phyloP scores from a whole-genome alignment of 1,140 invertebrate genomes.

The Apis dorsata region DNA sequence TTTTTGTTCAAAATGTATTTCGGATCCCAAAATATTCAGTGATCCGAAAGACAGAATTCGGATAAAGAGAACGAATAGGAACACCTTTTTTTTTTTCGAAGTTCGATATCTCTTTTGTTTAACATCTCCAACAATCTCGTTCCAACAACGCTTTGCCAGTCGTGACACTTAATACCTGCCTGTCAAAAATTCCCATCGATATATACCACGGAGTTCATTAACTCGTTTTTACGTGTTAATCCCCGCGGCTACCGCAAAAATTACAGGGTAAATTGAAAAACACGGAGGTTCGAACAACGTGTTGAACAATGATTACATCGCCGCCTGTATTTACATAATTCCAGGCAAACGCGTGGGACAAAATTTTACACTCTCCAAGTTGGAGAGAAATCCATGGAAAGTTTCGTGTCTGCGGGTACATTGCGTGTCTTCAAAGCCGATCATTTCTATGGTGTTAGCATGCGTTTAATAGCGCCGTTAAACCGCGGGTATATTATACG shows the following conservation, averaged over 20 bases:
- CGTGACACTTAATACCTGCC: not conserved
- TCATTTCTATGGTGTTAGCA: slow-evolving; percentile 54
- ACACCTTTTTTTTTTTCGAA: not conserved
- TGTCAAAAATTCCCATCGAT: not conserved
- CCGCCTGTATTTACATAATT: slow-evolving; percentile 30
- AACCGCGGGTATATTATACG: slow-evolving; percentile 49
- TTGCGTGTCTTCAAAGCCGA: slow-evolving; percentile 50
- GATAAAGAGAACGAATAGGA: not conserved
- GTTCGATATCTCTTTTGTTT: not conserved
- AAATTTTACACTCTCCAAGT: not conserved
- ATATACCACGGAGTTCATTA: not conserved
- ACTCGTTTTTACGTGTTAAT: not conserved
- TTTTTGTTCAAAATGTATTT: not conserved
- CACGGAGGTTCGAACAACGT: not conserved
- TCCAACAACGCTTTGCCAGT: too few species aligned
- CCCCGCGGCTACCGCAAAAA: not conserved
- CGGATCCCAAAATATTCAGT: not conserved
- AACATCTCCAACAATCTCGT: not conserved
- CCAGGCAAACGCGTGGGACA: not conserved
- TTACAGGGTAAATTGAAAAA: slow-evolving; percentile 10
- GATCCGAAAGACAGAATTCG: too few species aligned
- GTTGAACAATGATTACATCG: slow-evolving; percentile 25
- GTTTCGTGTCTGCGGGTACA: slow-evolving; percentile 32
- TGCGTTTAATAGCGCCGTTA: slow-evolving; percentile 52
- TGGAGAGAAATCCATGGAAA: slow-evolving; percentile 26